A percentile compares a stretch with the other conserved stretches of the same genome.
These are phyloP conservation scores for Rhea americana DNA, from an alignment of 2,113 vertebrate species.

Conservation along the genomic window DNA sequence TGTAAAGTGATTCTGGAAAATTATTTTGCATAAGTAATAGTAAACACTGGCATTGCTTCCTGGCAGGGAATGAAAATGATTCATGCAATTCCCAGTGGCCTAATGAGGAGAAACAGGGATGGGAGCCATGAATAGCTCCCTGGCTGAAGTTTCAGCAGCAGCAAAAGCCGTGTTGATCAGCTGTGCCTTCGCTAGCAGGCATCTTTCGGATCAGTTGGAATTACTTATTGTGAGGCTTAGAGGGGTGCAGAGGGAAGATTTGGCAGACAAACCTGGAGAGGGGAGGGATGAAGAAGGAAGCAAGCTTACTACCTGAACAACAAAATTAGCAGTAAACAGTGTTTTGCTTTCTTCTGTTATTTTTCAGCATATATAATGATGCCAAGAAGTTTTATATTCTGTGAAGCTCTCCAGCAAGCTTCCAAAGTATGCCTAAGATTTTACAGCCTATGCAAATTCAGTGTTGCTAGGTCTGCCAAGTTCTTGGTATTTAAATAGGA, in stretches of 20 bases:
- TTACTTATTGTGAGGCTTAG: slow-evolving; percentile 5
- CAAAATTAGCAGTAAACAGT: not conserved
- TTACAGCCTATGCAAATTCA: slow-evolving; percentile 56
- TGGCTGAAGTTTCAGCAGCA: slow-evolving; percentile 45
- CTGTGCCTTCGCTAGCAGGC: slow-evolving; percentile 40
- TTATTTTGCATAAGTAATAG: slow-evolving; percentile 79
- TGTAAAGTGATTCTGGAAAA: slow-evolving; percentile 79
- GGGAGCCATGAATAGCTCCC: slow-evolving; percentile 44
- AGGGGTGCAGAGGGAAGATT: not conserved
- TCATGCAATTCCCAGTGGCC: slow-evolving; percentile 68
- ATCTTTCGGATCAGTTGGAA: slow-evolving; percentile 26
- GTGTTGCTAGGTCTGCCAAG: slow-evolving; percentile 31
- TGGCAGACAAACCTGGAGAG: not conserved
- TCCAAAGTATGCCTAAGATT: not conserved
- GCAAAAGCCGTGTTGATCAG: slow-evolving; percentile 39
- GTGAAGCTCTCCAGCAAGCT: not conserved
- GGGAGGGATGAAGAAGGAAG: not conserved
- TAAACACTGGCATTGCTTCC: slow-evolving; percentile 75
- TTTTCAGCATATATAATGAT: slow-evolving; percentile 2
- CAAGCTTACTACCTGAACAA: slow-evolving; percentile 36
- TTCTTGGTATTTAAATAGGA: slow-evolving; percentile 38
- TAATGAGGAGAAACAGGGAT: slow-evolving; percentile 61
- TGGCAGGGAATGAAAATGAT: slow-evolving; percentile 72
- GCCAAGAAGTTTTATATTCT: slow-evolving; percentile 48
- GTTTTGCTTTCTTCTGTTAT: slow-evolving; percentile 34